A percentile compares a stretch with the other conserved stretches of the same genome.
These are phyloP conservation scores for Nomia melanderi DNA, from an alignment of 1,140 invertebrate species.

Conservation along the genomic window DNA sequence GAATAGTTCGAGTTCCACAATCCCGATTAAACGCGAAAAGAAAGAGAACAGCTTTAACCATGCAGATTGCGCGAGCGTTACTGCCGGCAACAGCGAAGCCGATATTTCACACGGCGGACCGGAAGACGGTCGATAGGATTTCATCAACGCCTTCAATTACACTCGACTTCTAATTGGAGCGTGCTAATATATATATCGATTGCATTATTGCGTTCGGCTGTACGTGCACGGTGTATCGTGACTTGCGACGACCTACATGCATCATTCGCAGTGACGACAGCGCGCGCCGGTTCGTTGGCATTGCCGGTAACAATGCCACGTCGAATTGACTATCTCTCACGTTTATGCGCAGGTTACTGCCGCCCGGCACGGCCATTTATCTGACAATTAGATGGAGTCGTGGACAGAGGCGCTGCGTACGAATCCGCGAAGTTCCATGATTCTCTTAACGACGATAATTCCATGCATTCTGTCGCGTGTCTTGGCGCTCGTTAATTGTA, in stretches of 20 bases:
- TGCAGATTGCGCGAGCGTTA: too few relatives aligned
- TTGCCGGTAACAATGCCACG: conserved; percentile 30
- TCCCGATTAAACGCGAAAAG: background rate
- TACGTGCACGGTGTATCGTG: conserved; percentile 5
- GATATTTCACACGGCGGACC: background rate
- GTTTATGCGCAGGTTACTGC: conserved; percentile 16
- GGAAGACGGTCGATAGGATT: conserved; percentile 6
- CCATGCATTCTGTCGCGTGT: too few relatives aligned
- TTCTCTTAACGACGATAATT: background rate
- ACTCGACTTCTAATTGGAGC: conserved; percentile 6
- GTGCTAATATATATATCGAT: conserved; percentile 39
- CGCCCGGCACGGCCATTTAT: conserved; percentile 34
- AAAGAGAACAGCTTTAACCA: background rate
- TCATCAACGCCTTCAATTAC: conserved; percentile 33
- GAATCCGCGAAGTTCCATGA: background rate
- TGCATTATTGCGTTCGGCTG: conserved; percentile 13
- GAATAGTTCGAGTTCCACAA: too few relatives aligned
- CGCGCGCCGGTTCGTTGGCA: conserved; percentile 40
- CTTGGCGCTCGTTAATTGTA: too few relatives aligned
- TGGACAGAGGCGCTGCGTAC: background rate
- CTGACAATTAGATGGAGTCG: conserved; percentile 30
- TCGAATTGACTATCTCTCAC: conserved; percentile 43
- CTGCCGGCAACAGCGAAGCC: background rate
- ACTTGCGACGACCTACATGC: conserved; percentile 47
- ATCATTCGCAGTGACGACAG: conserved; percentile 58